These are phyloP conservation scores for Mythimna vitellina DNA, from an alignment of 2,888 invertebrate genomes.

Conservation along the genomic window DNA sequence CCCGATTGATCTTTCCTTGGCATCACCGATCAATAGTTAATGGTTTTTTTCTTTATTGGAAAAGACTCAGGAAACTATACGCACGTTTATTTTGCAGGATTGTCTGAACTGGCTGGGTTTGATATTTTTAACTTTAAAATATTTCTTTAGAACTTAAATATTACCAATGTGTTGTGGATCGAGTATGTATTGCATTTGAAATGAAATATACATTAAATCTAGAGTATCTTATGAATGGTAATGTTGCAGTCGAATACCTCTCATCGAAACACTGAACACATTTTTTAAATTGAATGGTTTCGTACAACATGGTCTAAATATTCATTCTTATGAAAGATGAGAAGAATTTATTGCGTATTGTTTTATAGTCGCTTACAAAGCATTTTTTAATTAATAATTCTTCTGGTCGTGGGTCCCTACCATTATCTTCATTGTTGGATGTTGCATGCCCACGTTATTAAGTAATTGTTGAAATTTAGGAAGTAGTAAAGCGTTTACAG, in stretches of 20 bases:
- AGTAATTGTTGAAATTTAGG: slow-evolving; percentile 13
- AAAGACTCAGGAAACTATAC: slow-evolving; percentile 11
- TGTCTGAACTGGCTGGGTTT: background rate
- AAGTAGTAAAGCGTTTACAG: slow-evolving; percentile 10
- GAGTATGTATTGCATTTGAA: background rate
- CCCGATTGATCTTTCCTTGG: background rate
- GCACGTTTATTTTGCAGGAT: background rate
- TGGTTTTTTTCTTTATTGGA: background rate
- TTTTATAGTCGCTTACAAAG: slow-evolving; percentile 17
- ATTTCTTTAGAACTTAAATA: background rate
- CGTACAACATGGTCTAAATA: slow-evolving; percentile 4
- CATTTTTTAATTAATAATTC: background rate
- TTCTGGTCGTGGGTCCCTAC: background rate
- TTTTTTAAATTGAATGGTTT: background rate
- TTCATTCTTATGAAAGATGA: background rate
- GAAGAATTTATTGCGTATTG: slow-evolving; percentile 6
- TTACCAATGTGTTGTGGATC: background rate
- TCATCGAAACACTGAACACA: no score
- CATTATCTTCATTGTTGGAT: slow-evolving; percentile 1
- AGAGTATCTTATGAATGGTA: background rate
- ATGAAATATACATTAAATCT: background rate
- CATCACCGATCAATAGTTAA: background rate
- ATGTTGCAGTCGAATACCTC: background rate
- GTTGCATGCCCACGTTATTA: slow-evolving; percentile 8
- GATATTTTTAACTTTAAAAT: background rate